Evolutionary conservation across 2,888 invertebrate genomes (phyloP).

Genomic region (Timandra comae): DNA sequence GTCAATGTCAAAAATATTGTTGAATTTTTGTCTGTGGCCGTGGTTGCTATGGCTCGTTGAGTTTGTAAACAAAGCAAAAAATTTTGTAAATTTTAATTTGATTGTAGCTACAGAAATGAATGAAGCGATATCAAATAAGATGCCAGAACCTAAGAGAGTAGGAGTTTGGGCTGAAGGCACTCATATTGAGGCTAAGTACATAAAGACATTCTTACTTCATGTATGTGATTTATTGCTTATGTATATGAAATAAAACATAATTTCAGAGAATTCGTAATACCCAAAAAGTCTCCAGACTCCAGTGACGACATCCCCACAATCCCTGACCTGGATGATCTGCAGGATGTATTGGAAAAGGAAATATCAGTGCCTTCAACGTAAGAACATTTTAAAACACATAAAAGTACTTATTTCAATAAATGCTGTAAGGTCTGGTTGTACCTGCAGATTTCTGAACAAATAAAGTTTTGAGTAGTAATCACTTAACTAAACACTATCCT

Average conservation of each 20-base stretch:
- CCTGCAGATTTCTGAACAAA: too few relatives aligned
- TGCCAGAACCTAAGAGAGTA: slow-evolving; percentile 61
- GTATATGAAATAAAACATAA: neutral
- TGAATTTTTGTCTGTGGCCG: too few relatives aligned
- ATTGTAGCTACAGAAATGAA: too few relatives aligned
- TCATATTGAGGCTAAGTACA: slow-evolving; percentile 61
- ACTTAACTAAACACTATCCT: too few relatives aligned
- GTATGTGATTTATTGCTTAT: neutral
- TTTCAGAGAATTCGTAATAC: slow-evolving; percentile 61
- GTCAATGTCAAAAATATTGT: too few relatives aligned
- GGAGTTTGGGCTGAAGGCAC: slow-evolving; percentile 70
- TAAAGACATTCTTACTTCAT: too few relatives aligned
- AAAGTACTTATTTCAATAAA: too few relatives aligned
- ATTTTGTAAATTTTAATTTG: too few relatives aligned
- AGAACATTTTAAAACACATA: slow-evolving; percentile 28
- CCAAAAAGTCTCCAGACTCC: slow-evolving; percentile 59
- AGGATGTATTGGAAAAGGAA: slow-evolving; percentile 65
- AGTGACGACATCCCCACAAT: slow-evolving; percentile 70
- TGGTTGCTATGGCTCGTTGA: too few relatives aligned
- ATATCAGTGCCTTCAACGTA: slow-evolving; percentile 55
- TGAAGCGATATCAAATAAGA: slow-evolving; percentile 40
- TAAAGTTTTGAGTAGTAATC: too few relatives aligned
- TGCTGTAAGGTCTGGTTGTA: too few relatives aligned
- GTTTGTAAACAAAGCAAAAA: too few relatives aligned
- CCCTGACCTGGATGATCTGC: slow-evolving; percentile 67